Evolutionary conservation across 2,888 invertebrate genomes (phyloP).

Genomic region (Palloptera scutellata): DNA sequence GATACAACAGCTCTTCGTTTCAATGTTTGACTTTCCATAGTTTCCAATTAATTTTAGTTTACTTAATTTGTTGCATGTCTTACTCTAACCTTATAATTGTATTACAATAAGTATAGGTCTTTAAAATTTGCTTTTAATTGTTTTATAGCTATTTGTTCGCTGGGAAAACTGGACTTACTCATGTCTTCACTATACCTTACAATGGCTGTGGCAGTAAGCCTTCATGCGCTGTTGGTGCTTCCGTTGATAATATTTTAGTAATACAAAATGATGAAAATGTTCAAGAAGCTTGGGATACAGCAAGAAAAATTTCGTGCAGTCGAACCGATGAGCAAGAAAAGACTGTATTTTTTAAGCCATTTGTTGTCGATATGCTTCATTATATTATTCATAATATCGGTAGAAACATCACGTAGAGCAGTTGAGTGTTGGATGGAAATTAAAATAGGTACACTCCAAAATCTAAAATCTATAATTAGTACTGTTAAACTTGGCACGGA

Average conservation of each 20-base stretch:
- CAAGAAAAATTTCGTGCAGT: conserved; percentile 69
- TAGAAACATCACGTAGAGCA: conserved; percentile 71
- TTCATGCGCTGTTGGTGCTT: conserved; percentile 70
- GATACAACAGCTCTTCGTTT: no score
- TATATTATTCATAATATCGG: conserved; percentile 74
- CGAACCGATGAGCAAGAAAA: conserved; percentile 60
- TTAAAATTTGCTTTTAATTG: no score
- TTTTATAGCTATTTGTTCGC: conserved; percentile 69
- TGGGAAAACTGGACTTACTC: conserved; percentile 68
- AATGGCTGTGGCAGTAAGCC: conserved; percentile 72
- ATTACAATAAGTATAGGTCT: neutral
- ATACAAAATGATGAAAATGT: conserved; percentile 74
- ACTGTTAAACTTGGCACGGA: conserved; percentile 75
- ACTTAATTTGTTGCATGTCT: conserved; percentile 5
- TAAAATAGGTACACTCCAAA: conserved; percentile 73
- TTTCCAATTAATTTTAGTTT: neutral
- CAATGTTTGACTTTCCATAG: neutral
- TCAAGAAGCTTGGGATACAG: conserved; percentile 73
- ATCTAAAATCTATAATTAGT: conserved; percentile 70
- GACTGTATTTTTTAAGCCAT: conserved; percentile 66
- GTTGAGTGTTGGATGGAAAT: conserved; percentile 83
- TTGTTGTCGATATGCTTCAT: conserved; percentile 76
- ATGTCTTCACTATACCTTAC: conserved; percentile 72
- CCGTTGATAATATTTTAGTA: conserved; percentile 73
- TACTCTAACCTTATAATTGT: conserved; percentile 9